These are phyloP conservation scores for Ericerus pela DNA, from an alignment of 1,140 invertebrate species.

Conservation along the genomic window DNA sequence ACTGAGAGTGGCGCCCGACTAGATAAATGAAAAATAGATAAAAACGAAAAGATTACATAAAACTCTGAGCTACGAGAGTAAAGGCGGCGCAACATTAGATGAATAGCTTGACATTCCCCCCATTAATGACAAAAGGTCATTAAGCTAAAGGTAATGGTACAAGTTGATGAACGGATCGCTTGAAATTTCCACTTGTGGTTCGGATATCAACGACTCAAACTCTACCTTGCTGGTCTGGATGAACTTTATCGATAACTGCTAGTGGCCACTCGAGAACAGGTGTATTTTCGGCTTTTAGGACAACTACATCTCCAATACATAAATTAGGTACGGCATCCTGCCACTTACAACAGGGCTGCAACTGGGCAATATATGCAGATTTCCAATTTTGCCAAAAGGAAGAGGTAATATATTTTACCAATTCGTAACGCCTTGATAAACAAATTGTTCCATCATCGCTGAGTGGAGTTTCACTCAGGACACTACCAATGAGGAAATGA, in stretches of 20 bases:
- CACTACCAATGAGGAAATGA: background rate
- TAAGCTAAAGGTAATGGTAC: background rate
- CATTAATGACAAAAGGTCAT: too few species aligned
- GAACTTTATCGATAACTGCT: background rate
- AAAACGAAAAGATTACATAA: too few species aligned
- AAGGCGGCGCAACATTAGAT: too few species aligned
- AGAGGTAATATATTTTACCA: background rate
- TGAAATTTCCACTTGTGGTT: background rate
- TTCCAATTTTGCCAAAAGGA: background rate
- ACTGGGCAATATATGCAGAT: background rate
- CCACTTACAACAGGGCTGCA: background rate
- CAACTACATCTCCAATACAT: background rate
- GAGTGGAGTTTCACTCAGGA: background rate
- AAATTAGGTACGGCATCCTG: background rate
- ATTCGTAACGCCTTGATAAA: background rate
- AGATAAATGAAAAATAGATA: too few species aligned
- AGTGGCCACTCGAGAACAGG: background rate
- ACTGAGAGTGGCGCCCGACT: too few species aligned
- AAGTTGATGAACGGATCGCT: background rate
- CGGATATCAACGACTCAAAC: background rate
- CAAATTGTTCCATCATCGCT: background rate
- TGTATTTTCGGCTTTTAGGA: background rate
- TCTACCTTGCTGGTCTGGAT: background rate
- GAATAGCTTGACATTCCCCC: too few species aligned
- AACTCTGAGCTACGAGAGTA: too few species aligned